Base-by-base conservation (phyloP, 2,888 invertebrate species). In the Punctoribates punctum region DNA sequence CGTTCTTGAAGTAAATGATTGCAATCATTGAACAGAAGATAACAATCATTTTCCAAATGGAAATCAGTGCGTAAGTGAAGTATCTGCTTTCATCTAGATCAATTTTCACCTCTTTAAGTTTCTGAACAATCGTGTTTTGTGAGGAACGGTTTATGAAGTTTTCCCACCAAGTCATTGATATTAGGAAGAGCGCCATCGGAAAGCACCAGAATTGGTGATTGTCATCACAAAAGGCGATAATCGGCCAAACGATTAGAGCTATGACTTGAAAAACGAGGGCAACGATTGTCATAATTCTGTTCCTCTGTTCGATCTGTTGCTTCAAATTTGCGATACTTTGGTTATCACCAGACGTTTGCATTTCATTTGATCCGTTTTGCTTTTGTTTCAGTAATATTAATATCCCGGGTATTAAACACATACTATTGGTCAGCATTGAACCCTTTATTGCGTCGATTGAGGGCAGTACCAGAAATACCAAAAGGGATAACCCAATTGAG, bases 371-470 rank as follows among this genome's bases (percentile, higher is more conserved):
- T 23, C n/a, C 25, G 8, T 15, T 20, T 48, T 25, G 67, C 20
- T 48, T 20, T 67, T 29, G 67, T 20, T 48, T 89, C 4, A 88
- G 88, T 0, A 87, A 84, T 85, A 91, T 92, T 13, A 88, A 87
- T 0, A 88, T 82, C 46, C 90, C 82, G 0, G 87, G 87, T 3
- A 86, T 78, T 57, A 86, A 81, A 73, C 85, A 85, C 51, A 86
- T 82, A 1, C 85, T 85, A 78, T 84, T 85, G 23, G 85, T 85
- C 72, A 87, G 79, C 83, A 86, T 85, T 3, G 85, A 82, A 29
- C 84, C 85, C 57, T 85, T 83, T n/a, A 85, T 81, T 0, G 85
- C 83, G 79, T 87, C 86, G 74, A 86, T 77, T 34, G 83, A 81
- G 0, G 87, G 87, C 4, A 87, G 82, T 6, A 86, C 84, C 20